These are phyloP conservation scores for Sminthopsis crassicaudata DNA, from an alignment of 2,113 vertebrate genomes.

Conservation along the genomic window DNA sequence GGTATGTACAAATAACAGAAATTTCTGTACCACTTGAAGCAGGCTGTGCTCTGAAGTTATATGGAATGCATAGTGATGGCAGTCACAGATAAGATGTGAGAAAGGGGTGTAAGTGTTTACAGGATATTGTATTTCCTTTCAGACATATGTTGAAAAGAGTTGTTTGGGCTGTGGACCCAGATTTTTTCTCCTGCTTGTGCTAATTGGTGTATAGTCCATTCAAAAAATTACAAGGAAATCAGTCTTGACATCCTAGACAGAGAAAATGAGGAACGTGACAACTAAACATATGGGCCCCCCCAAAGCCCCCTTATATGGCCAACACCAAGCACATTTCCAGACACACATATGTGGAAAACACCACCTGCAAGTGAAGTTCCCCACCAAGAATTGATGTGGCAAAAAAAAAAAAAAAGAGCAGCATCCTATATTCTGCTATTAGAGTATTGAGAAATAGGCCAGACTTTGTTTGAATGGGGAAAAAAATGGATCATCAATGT, in stretches of 20 bases:
- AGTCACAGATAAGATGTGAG: constrained; percentile 74
- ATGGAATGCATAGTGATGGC: constrained; percentile 65
- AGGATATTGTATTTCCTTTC: constrained; percentile 77
- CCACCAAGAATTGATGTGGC: constrained; percentile 65
- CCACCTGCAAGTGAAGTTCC: constrained; percentile 79
- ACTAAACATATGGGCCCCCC: constrained; percentile 53
- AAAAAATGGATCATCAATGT: constrained; percentile 68
- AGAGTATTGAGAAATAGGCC: constrained; percentile 56
- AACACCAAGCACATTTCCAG: constrained; percentile 72
- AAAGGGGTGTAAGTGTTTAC: constrained; percentile 74
- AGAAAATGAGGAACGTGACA: constrained; percentile 68
- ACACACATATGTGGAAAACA: constrained; percentile 73
- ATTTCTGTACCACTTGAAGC: constrained; percentile 40
- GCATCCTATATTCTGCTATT: constrained; percentile 54
- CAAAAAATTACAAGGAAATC: constrained; percentile 59
- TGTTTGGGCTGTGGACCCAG: constrained; percentile 52
- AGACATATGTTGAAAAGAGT: constrained; percentile 67
- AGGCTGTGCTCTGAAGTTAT: constrained; percentile 53
- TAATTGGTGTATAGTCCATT: constrained; percentile 64
- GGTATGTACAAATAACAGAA: background rate
- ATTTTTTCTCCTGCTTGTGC: constrained; percentile 29
- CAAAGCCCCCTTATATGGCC: constrained; percentile 66
- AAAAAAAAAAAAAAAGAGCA: constrained; percentile 67
- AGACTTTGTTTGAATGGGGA: constrained; percentile 77
- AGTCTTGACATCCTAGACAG: constrained; percentile 69